These are phyloP conservation scores for Patella pellucida DNA, from an alignment of 2,888 invertebrate species.

Conservation along the genomic window DNA sequence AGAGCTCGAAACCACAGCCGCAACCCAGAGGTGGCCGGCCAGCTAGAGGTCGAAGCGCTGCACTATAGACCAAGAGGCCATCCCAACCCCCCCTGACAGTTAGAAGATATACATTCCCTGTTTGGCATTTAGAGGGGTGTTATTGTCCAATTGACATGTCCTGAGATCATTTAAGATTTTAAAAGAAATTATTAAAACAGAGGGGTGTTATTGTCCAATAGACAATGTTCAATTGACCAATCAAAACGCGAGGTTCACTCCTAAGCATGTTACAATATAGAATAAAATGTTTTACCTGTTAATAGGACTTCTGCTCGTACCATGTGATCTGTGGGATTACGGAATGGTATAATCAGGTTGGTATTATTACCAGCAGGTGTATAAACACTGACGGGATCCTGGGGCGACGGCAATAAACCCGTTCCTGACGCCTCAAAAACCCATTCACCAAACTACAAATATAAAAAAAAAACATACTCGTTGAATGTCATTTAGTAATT, in stretches of 20 bases:
- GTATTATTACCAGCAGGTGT: conserved; percentile 64
- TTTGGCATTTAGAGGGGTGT: no score
- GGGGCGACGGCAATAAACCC: conserved; percentile 65
- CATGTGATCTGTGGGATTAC: conserved; percentile 68
- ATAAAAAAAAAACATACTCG: no score
- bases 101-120: no score
- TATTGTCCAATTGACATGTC: no score
- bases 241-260: background rate
- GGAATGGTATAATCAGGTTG: conserved; percentile 70
- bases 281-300: conserved; percentile 46
- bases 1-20: no score
- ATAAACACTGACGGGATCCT: conserved; percentile 65
- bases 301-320: conserved; percentile 63
- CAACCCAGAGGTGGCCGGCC: no score
- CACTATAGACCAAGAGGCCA: no score
- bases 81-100: no score
- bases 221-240: background rate
- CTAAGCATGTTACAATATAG: background rate
- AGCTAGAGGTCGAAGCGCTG: no score
- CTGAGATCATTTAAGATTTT: no score
- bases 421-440: conserved; percentile 64
- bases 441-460: conserved; percentile 68
- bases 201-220: background rate
- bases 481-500: no score
- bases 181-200: no score